These are phyloP conservation scores for Todus mexicanus DNA, from an alignment of 2,797 vertebrate species.

Conservation along the genomic window DNA sequence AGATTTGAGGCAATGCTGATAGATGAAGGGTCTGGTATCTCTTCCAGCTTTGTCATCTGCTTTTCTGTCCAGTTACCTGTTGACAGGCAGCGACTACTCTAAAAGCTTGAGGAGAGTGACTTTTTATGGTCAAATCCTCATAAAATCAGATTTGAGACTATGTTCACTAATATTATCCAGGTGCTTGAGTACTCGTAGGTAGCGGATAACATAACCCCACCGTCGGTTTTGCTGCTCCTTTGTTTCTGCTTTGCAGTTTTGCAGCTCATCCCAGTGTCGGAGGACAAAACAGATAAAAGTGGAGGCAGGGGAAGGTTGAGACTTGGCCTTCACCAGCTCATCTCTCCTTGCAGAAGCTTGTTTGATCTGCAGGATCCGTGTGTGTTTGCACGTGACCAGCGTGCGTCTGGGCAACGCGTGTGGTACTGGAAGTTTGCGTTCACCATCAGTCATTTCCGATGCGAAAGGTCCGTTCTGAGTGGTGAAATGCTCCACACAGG, in stretches of 20 bases:
- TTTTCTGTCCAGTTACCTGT: neutral
- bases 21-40: neutral
- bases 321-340: neutral
- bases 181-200: neutral
- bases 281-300: neutral
- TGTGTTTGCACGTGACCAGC: neutral
- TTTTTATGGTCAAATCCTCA: neutral
- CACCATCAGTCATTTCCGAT: neutral
- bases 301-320: neutral
- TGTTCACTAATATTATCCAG: neutral
- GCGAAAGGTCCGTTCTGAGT: neutral
- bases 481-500: neutral
- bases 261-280: neutral
- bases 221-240: neutral
- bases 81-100: neutral
- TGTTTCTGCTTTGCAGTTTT: neutral
- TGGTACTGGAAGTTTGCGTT: neutral
- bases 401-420: neutral
- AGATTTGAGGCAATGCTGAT: neutral
- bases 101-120: neutral
- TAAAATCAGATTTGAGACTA: neutral
- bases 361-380: neutral
- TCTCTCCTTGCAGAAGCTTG: neutral
- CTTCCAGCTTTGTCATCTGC: neutral
- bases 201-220: neutral